phyloP scores from a whole-genome alignment of 2,797 vertebrate genomes.

The Pantherophis alleghaniensis region DNA sequence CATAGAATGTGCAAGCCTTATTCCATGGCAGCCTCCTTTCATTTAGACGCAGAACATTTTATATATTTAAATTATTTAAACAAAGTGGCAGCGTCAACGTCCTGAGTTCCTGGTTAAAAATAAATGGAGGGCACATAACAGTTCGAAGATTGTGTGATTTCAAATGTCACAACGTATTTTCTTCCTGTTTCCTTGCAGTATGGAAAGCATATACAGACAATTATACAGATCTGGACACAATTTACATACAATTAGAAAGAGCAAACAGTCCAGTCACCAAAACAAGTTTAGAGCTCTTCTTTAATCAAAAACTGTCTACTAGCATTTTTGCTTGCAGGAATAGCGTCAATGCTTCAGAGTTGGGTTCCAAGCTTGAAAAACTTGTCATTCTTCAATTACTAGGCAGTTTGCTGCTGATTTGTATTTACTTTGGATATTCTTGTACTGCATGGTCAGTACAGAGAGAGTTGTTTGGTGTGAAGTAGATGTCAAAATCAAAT shows the following conservation, averaged over 20 bases:
- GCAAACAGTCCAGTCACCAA: slow-evolving; percentile 20
- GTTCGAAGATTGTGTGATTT: slow-evolving; percentile 47
- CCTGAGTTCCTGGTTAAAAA: slow-evolving; percentile 48
- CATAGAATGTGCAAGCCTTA: slow-evolving; percentile 29
- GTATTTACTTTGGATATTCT: neutral
- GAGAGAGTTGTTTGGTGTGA: neutral
- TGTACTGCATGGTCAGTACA: neutral
- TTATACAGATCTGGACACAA: neutral
- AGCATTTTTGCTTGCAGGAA: neutral
- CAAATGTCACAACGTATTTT: slow-evolving; percentile 39
- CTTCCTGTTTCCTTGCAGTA: slow-evolving; percentile 20
- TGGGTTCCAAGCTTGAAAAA: neutral
- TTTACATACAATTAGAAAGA: neutral
- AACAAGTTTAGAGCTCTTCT: rapidly evolving
- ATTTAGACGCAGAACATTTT: neutral
- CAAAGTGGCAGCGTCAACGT: slow-evolving; percentile 29
- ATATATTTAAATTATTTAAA: slow-evolving; percentile 47
- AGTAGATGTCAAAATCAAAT: neutral
- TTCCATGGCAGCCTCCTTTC: slow-evolving; percentile 10
- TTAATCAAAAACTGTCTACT: neutral
- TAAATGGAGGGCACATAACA: slow-evolving; percentile 47
- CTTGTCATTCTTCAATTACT: neutral
- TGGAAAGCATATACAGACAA: slow-evolving; percentile 6
- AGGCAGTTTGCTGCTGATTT: neutral
- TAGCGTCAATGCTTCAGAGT: neutral